Percentiles rank a stretch among this genome's conserved stretches.
phyloP scores from a whole-genome alignment of 30 jellyfish, hydroid and myxozoan genomes.

The Chironex yamaguchii region DNA sequence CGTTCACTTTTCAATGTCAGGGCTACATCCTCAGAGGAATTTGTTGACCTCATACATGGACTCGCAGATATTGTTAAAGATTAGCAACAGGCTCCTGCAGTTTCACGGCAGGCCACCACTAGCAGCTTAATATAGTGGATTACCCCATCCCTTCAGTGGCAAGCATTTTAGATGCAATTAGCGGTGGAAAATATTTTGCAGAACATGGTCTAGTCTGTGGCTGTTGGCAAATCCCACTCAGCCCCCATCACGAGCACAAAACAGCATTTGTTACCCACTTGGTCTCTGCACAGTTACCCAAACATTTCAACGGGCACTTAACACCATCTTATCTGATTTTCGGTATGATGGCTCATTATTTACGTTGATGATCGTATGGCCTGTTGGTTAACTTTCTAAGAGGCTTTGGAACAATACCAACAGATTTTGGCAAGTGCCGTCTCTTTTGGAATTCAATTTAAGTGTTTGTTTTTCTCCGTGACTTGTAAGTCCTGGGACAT shows the following conservation, averaged over 20 bases:
- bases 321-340: slow-evolving; percentile 22
- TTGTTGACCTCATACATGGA: no score
- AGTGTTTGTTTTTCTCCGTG: no score
- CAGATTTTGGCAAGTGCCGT: not conserved
- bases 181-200: slow-evolving; percentile 18
- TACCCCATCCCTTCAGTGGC: slow-evolving; percentile 33
- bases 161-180: not conserved
- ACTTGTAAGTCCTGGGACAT: slow-evolving; percentile 36
- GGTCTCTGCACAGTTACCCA: slow-evolving; percentile 16
- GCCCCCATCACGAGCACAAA: not conserved
- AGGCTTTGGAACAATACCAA: slow-evolving; percentile 4
- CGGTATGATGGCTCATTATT: slow-evolving; percentile 45
- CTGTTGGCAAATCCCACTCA: slow-evolving; percentile 27
- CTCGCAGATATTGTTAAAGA: no score
- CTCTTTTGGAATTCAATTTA: slow-evolving; percentile 27
- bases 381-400: not conserved
- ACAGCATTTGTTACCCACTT: no score
- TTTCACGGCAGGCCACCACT: no score
- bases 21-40: no score
- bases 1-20: no score
- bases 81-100: no score
- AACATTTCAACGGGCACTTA: slow-evolving; percentile 1
- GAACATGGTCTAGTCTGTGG: slow-evolving; percentile 17
- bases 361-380: slow-evolving; percentile 12
- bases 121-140: no score